Evolutionary conservation across 2,113 vertebrate genomes (phyloP).

Genomic region (Orthonyx spaldingii): DNA sequence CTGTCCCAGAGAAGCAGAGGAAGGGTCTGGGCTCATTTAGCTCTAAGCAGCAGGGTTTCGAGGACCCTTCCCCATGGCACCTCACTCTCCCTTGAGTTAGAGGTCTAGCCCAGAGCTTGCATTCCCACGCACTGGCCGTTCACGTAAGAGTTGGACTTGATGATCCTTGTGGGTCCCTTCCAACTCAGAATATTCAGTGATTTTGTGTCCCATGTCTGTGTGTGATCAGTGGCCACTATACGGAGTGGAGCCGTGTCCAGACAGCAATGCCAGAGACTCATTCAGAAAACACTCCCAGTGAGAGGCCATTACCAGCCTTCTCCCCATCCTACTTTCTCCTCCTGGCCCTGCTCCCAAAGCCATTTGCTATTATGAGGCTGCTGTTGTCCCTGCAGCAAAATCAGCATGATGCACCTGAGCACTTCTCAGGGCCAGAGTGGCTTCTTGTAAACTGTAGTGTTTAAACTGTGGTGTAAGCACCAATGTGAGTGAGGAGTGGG

Average conservation of each 20-base stretch:
- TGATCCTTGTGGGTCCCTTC: not conserved
- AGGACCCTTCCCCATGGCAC: not conserved
- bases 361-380: not conserved
- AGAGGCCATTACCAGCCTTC: not conserved
- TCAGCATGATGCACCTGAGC: not conserved
- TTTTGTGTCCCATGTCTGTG: not conserved
- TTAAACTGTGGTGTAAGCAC: not conserved
- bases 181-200: not conserved
- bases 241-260: accelerated
- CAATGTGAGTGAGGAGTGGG: accelerated
- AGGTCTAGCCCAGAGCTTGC: not conserved
- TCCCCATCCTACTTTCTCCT: not conserved
- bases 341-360: not conserved
- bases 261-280: accelerated
- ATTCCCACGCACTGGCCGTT: accelerated
- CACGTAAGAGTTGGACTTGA: not conserved
- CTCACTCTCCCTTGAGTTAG: not conserved
- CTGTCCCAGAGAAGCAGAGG: not conserved
- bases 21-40: not conserved
- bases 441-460: not conserved
- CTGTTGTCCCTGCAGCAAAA: not conserved
- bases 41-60: not conserved
- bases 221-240: not conserved
- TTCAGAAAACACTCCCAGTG: not conserved
- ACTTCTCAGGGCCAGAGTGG: not conserved